Percentiles rank a stretch among this genome's conserved stretches.
Conservation (phyloP, 2,888 invertebrate genomes). For the Gandaritis pyraliata region DNA sequence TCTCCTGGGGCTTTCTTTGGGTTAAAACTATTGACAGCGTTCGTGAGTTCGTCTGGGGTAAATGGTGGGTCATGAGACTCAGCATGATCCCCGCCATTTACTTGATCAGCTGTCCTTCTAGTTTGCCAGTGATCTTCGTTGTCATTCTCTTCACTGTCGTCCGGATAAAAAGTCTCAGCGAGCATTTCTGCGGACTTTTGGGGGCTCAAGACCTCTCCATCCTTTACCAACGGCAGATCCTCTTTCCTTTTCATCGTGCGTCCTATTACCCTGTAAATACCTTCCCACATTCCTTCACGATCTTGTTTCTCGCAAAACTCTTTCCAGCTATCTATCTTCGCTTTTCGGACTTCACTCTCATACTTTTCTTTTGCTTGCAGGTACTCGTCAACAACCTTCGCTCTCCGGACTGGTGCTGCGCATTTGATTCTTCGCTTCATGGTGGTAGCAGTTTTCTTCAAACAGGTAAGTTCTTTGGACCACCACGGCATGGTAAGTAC, state of each 20-base stretch:
- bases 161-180: conserved; percentile 28
- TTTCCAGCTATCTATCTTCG: no score
- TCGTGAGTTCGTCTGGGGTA: conserved; percentile 26
- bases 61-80: conserved; percentile 12
- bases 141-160: conserved; percentile 6
- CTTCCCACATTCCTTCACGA: conserved; percentile 19
- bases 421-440: conserved; percentile 4
- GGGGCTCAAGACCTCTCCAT: neutral
- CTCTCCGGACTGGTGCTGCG: neutral
- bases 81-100: conserved; percentile 13
- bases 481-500: conserved; percentile 28
- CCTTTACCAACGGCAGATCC: conserved; percentile 10
- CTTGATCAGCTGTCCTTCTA: conserved; percentile 1
- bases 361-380: neutral
- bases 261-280: conserved; percentile 11
- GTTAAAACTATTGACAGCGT: conserved; percentile 20
- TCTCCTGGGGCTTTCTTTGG: conserved; percentile 39
- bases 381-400: neutral
- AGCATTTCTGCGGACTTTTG: conserved; percentile 16
- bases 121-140: conserved; percentile 17
- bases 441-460: conserved; percentile 2
- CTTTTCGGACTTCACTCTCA: conserved; percentile 6
- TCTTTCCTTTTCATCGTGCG: conserved; percentile 5
- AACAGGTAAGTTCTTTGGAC: neutral
- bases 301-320: no score